Base-by-base conservation (phyloP, 2,113 vertebrate species). In the Calyptommatus sinebrachiatus region DNA sequence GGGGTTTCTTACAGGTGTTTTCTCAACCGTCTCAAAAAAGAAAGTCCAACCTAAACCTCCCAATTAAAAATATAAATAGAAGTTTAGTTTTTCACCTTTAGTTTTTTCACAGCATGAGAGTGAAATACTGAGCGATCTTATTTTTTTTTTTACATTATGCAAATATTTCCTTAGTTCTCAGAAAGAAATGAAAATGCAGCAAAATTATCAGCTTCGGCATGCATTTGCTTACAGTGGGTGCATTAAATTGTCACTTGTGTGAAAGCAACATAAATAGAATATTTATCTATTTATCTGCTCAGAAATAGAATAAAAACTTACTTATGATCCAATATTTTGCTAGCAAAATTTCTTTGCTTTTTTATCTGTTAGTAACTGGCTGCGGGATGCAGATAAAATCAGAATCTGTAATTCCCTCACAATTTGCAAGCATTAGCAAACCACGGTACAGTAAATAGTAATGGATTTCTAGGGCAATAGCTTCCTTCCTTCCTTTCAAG, bases 401-500 rank as follows among this genome's bases (percentile, higher is more conserved):
- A 2, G 71, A 78, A 46, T 86, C 76, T 86, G 24, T 29, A 6
- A 1, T 79, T 84, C 84, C 71, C 74, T 73, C 75, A 61, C 77
- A 20, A 73, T 78, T 79, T 83, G 46, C 69, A 80, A 85, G 73
- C 28, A 63, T 86, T 57, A 28, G 35, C 65, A 78, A 60, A 41
- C 48, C 71, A 9, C 57, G 50, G 7, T n/a, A 75, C 28, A 86
- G n/a, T 65, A 57, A 5, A 57, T 16, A 41, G 83, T 84, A 89
- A 82, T 84, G 89, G 75, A 83, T 88, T 78, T 90, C 80, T 66
- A 71, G 87, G 77, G 88, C 6, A 74, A 45, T 71, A 73, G 46
- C 79, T 87, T 83, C 74, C 80, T 83, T 83, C 79, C 83, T 87
- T 81, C 77, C 79, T 85, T 82, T 79, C 83, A 85, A 87, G 85